phyloP scores from a whole-genome alignment of 2,888 invertebrate genomes.

The Argyra leucocephala region DNA sequence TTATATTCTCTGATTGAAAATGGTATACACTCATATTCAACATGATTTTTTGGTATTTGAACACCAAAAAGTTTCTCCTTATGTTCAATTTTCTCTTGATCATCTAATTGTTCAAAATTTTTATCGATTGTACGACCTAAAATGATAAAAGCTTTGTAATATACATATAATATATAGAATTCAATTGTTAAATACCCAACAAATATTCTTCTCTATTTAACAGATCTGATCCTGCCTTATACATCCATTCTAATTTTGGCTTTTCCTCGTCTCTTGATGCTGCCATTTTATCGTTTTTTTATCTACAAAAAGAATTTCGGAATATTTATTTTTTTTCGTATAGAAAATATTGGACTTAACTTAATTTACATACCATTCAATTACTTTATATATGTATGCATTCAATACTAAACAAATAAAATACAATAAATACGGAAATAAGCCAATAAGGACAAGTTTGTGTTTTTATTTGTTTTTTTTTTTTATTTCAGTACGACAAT shows the following conservation, averaged over 20 bases:
- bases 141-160: neutral
- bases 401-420: too few relatives aligned
- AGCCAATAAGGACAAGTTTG: too few relatives aligned
- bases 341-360: too few relatives aligned
- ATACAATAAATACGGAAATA: too few relatives aligned
- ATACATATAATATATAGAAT: neutral
- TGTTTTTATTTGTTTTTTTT: too few relatives aligned
- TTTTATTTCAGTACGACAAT: too few relatives aligned
- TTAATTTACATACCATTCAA: too few relatives aligned
- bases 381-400: too few relatives aligned
- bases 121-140: conserved; percentile 55
- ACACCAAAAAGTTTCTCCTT: conserved; percentile 33
- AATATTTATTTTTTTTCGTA: too few relatives aligned
- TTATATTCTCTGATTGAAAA: conserved; percentile 52
- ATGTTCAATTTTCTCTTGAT: conserved; percentile 46
- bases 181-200: conserved; percentile 49
- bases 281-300: too few relatives aligned
- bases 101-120: conserved; percentile 58
- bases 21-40: conserved; percentile 69
- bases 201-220: conserved; percentile 78
- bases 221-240: conserved; percentile 48
- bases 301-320: too few relatives aligned
- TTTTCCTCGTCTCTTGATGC: neutral
- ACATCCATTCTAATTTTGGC: conserved; percentile 76
- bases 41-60: conserved; percentile 52